Base-by-base conservation (phyloP, 2,888 invertebrate genomes). In the Drosophila macrospina region DNA sequence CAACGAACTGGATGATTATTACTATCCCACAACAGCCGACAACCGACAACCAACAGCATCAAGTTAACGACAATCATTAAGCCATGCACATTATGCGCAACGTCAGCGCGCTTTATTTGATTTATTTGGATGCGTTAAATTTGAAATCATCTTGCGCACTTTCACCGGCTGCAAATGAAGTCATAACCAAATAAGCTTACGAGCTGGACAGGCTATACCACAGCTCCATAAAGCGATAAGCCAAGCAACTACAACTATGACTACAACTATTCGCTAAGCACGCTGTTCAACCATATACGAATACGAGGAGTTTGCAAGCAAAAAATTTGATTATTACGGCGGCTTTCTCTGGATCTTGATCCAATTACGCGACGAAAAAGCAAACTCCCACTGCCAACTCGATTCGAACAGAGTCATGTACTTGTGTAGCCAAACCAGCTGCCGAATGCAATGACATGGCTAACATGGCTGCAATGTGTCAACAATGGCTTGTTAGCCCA, bases 401-500 rank as follows among this genome's bases (percentile, higher is more conserved):
- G 20, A 50, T 11, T 20, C 11, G 30, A 28, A 34, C 56, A 42
- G 37, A 63, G n/a, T 45, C 24, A 52, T 52, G 52, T 54, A 41
- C 30, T 48, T 34, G 37, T 34, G 37, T 10, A 6, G 26, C 10
- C 61, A 50, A 69, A 10, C 20, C 42, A 50, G 39, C 48, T 57
- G 71, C 63, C 55, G 60, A 64, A 42, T 78, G 76, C 74, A 76
- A 69, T 77, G 86, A 69, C 81, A 78, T 71, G 76, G 71, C 67
- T 73, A 65, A 82, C 86, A 86, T 88, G 83, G 87, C 75, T 72
- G 79, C 81, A 85, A 81, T 84, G 87, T 86, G 85, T 86, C 85
- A 86, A 88, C 85, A 88, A 88, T 86, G 74, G 71, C 85, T 86
- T 86, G 88, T 86, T 86, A 86, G 86, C 83, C 74, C 77, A 74